Evolutionary conservation across 2,888 invertebrate genomes (phyloP).

Genomic region (Elmis aenea): DNA sequence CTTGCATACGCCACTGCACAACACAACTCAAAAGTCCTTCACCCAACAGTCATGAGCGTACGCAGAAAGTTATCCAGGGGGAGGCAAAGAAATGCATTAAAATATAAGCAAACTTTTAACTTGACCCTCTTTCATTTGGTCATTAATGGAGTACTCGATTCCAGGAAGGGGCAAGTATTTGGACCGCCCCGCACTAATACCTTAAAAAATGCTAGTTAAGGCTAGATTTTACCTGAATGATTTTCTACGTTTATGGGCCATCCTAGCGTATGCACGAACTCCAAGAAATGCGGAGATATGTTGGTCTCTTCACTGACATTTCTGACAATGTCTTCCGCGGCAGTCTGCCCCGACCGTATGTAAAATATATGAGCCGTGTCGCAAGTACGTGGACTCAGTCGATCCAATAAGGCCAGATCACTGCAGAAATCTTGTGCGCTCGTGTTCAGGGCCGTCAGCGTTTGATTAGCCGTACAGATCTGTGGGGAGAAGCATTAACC

Average conservation of each 20-base stretch:
- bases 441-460: slow-evolving; percentile 69
- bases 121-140: no score
- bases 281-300: slow-evolving; percentile 51
- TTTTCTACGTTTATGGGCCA: slow-evolving; percentile 79
- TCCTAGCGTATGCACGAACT: slow-evolving; percentile 70
- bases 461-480: slow-evolving; percentile 44
- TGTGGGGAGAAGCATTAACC: slow-evolving; percentile 36
- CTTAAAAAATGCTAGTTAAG: neutral
- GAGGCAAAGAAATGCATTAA: no score
- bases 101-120: no score
- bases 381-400: slow-evolving; percentile 78
- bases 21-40: no score
- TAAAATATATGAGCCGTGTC: slow-evolving; percentile 95
- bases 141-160: no score
- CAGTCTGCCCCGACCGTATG: slow-evolving; percentile 79
- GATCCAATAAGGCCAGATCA: slow-evolving; percentile 80
- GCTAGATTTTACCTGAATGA: slow-evolving; percentile 81
- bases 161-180: no score
- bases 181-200: no score
- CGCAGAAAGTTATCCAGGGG: no score
- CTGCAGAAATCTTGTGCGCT: slow-evolving; percentile 64
- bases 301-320: slow-evolving; percentile 56
- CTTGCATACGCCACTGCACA: no score
- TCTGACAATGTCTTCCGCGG: slow-evolving; percentile 71
- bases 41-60: no score